A percentile compares a stretch with the other conserved stretches of the same genome.
phyloP scores from a whole-genome alignment of 1,140 invertebrate species.

The Meloidogyne floridensis region DNA sequence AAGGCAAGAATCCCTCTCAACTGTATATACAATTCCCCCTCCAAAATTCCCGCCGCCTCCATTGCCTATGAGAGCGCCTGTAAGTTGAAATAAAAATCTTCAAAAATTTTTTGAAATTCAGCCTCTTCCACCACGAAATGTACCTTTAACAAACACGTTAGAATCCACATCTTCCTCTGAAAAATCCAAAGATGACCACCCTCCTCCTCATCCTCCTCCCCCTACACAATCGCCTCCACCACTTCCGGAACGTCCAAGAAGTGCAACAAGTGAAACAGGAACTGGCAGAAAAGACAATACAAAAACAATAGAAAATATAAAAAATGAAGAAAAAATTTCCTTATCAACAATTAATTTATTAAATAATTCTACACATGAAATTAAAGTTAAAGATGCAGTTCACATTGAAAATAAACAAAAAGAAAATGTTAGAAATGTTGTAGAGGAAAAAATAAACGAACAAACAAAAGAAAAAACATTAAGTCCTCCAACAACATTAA shows the following conservation, averaged over 20 bases:
- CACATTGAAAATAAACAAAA: background rate
- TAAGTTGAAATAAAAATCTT: background rate
- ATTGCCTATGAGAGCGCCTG: slow-evolving; percentile 18
- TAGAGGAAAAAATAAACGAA: background rate
- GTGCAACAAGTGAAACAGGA: background rate
- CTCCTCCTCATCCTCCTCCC: background rate
- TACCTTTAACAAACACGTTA: background rate
- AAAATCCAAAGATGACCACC: background rate
- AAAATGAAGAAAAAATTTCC: background rate
- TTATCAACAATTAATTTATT: background rate
- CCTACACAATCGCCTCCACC: slow-evolving; percentile 12
- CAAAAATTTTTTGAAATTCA: slow-evolving; percentile 7
- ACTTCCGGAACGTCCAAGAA: slow-evolving; percentile 1
- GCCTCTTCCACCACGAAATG: slow-evolving; percentile 26
- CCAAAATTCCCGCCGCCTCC: slow-evolving; percentile 16
- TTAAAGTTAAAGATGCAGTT: slow-evolving; percentile 22
- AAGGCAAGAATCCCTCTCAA: background rate
- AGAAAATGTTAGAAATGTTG: slow-evolving; percentile 5
- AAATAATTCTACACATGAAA: slow-evolving; percentile 10
- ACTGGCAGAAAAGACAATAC: background rate
- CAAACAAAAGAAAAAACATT: background rate
- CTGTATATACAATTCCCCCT: slow-evolving; percentile 13
- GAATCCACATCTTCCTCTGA: background rate
- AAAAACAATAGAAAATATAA: background rate
- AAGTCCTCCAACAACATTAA: background rate